Evolutionary conservation across 2,113 vertebrate genomes (phyloP).

Genomic region (Hydrolagus affinis): DNA sequence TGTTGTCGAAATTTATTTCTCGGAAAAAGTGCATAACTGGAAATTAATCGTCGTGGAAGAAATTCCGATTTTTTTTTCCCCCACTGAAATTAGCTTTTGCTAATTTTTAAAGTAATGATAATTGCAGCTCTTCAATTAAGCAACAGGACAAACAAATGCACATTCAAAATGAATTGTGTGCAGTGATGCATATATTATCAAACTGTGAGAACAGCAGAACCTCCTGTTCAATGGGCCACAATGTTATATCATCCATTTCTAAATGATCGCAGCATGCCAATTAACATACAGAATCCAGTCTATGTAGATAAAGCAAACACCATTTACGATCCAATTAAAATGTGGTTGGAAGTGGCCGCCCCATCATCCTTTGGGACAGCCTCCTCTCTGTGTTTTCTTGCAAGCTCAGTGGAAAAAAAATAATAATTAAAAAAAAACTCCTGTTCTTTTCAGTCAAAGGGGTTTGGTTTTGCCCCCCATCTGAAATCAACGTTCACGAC

Average conservation of each 20-base stretch:
- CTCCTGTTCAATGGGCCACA: conserved; percentile 57
- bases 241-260: conserved; percentile 50
- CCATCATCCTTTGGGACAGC: conserved; percentile 35
- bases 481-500: not conserved
- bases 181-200: conserved; percentile 61
- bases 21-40: conserved; percentile 44
- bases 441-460: conserved; percentile 25
- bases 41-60: conserved; percentile 51
- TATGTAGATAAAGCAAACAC: conserved; percentile 46
- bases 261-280: conserved; percentile 56
- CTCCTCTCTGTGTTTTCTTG: conserved; percentile 3
- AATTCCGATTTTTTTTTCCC: conserved; percentile 42
- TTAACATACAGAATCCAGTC: conserved; percentile 51
- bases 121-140: conserved; percentile 70
- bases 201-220: conserved; percentile 60
- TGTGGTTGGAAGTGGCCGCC: conserved; percentile 36
- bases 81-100: conserved; percentile 58
- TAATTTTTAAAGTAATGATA: conserved; percentile 54
- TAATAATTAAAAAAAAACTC: not conserved
- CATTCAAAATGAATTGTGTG: conserved; percentile 56
- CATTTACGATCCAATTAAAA: conserved; percentile 48
- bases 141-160: conserved; percentile 60
- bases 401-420: conserved; percentile 28
- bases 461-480: no score
- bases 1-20: conserved; percentile 43